phyloP scores from a whole-genome alignment of 1,140 invertebrate species.

The Chionoecetes opilio region DNA sequence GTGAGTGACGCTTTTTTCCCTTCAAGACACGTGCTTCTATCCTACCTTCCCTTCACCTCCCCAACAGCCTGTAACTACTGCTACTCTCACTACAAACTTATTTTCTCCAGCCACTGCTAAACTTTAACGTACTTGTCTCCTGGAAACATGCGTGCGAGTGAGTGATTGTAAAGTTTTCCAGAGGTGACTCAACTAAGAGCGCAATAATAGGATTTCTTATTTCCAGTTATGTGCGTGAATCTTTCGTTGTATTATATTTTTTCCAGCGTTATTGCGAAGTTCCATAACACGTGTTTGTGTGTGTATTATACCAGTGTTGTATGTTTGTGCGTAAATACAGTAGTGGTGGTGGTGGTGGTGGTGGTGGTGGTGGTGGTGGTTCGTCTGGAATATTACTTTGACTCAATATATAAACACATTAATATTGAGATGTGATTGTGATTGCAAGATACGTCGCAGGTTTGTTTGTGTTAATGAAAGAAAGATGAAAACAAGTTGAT shows the following conservation, averaged over 20 bases:
- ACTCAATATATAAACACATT: no score
- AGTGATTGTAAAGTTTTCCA: background rate
- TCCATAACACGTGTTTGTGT: background rate
- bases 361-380: background rate
- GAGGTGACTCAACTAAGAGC: background rate
- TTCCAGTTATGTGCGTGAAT: background rate
- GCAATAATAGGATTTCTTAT: background rate
- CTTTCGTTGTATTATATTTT: background rate
- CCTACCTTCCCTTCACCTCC: background rate
- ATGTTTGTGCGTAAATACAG: background rate
- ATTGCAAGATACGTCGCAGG: no score
- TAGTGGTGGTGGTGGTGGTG: background rate
- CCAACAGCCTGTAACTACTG: background rate
- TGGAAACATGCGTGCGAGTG: background rate
- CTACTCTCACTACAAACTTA: background rate
- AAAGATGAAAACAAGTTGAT: no score
- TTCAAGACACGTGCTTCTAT: background rate
- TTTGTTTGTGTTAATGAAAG: no score
- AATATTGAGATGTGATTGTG: no score
- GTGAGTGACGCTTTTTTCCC: background rate
- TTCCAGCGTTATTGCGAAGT: background rate
- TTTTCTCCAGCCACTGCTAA: background rate
- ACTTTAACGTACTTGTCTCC: background rate
- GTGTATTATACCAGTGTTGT: background rate
- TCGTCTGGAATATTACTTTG: background rate